Percentiles rank a stretch among this genome's conserved stretches.
Conservation (phyloP, 1,140 invertebrate genomes). For the Galleria mellonella region DNA sequence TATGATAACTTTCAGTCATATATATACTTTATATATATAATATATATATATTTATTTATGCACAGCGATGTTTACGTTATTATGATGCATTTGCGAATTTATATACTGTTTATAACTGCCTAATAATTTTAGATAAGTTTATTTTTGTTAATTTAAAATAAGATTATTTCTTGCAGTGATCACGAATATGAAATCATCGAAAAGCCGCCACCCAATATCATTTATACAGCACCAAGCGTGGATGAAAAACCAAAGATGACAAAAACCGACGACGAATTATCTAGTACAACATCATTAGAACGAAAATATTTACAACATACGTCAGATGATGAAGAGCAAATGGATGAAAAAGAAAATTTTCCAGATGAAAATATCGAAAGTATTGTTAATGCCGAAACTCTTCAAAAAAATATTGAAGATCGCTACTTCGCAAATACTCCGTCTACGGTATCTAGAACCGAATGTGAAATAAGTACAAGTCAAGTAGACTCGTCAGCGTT, state of each 20-base stretch:
- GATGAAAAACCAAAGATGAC: slow-evolving; percentile 41
- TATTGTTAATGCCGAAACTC: slow-evolving; percentile 53
- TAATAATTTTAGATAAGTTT: slow-evolving; percentile 3
- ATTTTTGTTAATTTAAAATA: slow-evolving; percentile 2
- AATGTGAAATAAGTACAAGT: slow-evolving; percentile 80
- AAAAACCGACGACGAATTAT: slow-evolving; percentile 65
- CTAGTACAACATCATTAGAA: slow-evolving; percentile 65
- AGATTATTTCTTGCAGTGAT: slow-evolving; percentile 78
- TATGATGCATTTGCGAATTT: not conserved
- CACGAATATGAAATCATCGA: slow-evolving; percentile 91
- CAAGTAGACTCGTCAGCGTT: slow-evolving; percentile 79
- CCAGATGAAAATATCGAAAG: slow-evolving; percentile 59
- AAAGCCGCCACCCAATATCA: slow-evolving; percentile 60
- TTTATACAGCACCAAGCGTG: slow-evolving; percentile 44
- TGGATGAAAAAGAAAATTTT: slow-evolving; percentile 43
- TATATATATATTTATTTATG: too few species aligned
- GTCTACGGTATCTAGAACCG: slow-evolving; percentile 77
- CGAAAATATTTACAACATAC: slow-evolving; percentile 60
- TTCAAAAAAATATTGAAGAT: slow-evolving; percentile 76
- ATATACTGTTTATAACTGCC: slow-evolving; percentile 2
- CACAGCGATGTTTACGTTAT: not conserved
- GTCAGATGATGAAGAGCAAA: slow-evolving; percentile 51
- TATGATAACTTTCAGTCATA: not conserved
- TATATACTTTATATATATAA: too few species aligned
- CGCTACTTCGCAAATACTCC: slow-evolving; percentile 70